These are phyloP conservation scores for Sorex araneus DNA, from an alignment of 2,113 vertebrate species.

Conservation along the genomic window DNA sequence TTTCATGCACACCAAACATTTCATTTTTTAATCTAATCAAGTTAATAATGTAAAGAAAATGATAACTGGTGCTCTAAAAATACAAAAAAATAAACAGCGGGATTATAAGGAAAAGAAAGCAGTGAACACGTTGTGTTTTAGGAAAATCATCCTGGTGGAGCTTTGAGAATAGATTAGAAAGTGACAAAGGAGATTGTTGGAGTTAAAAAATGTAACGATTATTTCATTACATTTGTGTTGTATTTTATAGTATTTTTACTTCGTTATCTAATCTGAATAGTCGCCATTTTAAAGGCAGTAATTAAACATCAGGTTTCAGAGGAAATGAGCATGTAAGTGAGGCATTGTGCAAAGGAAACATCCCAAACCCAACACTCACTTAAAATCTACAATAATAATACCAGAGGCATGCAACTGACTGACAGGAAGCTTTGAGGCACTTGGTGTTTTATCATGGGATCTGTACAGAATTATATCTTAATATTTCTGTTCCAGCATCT, in stretches of 20 bases:
- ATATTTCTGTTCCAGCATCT: too few relatives aligned
- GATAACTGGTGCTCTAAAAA: not conserved
- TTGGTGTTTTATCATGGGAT: not conserved
- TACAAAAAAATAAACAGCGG: not conserved
- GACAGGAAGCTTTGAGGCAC: not conserved
- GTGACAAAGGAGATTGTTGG: not conserved
- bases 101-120: not conserved
- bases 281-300: conserved; percentile 46
- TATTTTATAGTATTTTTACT: conserved; percentile 4
- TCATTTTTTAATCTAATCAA: not conserved
- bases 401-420: not conserved
- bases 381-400: conserved; percentile 62
- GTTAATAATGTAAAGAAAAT: not conserved
- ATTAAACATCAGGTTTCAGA: conserved; percentile 23
- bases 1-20: not conserved
- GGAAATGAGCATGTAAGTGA: conserved; percentile 37
- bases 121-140: not conserved
- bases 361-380: not conserved
- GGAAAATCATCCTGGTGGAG: not conserved
- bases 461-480: not conserved
- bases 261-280: conserved; percentile 24
- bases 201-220: not conserved
- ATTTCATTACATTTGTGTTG: not conserved
- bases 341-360: not conserved
- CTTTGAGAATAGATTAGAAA: not conserved